Base-by-base conservation (phyloP, 1,140 invertebrate species). In the Drosophila simulans region DNA sequence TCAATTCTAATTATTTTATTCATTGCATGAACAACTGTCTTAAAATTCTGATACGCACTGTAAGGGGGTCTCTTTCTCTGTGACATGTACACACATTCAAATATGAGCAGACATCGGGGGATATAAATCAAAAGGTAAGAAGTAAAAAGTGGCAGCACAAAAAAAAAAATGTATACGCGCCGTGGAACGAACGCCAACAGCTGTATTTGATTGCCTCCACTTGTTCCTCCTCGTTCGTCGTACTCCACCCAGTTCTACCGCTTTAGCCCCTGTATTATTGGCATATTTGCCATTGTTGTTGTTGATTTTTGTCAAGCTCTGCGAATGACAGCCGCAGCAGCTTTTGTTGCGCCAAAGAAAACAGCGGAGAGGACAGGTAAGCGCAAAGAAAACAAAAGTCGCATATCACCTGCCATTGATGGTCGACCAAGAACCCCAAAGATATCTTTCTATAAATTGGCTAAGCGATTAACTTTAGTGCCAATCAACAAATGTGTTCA, bases 171-270 rank as follows among this genome's bases (percentile, higher is more conserved):
- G n/a, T 46, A 35, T 43, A 37, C 35, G 35, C 56, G 63, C 57
- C 63, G 42, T 43, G 39, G 45, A 57, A 46, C 22, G 46, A 64
- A 35, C 42, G 62, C 62, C 62, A 66, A 68, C 64, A 68, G 64
- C 64, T 68, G 64, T 63, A 60, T 68, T 68, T 65, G 64, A 68
- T 68, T 68, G 60, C 64, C 64, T n/a, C 57, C 57, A 60, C 57
- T 51, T 59, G 57, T 39, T 48, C 57, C 57, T 66, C 57, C 34
- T 34, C 48, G 7, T 15, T 52, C 49, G 7, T 20, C 15, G 10
- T 35, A 51, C 27, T 34, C 8, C 27, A 17, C 46, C 49, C 7
- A 40, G 34, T 40, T 43, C 34, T 65, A 31, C 49, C 43, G 37
- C 59, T 51, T 43, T 37, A 45, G n/a, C 20, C 20, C 37, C 27